Evolutionary conservation across 2,888 invertebrate species (phyloP).

Genomic region (Brenthis hecate): DNA sequence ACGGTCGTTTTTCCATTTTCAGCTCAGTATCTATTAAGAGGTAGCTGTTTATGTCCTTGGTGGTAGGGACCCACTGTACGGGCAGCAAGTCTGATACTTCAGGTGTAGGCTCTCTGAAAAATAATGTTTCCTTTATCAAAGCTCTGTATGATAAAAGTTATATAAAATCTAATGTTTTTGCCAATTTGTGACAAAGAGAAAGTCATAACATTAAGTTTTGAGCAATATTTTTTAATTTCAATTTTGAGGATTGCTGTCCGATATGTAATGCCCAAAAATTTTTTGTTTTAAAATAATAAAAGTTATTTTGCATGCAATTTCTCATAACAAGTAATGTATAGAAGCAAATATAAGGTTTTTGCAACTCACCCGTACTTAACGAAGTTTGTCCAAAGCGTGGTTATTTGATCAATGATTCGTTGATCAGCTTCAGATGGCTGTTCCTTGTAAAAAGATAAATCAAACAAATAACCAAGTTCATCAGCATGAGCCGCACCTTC

Average conservation of each 20-base stretch:
- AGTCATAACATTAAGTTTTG: too few species aligned
- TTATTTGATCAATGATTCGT: conserved; percentile 50
- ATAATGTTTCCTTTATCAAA: not conserved
- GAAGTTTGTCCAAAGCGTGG: conserved; percentile 52
- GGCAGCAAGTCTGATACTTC: conserved; percentile 49
- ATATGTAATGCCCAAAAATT: too few species aligned
- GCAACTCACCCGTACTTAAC: conserved; percentile 44
- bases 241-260: too few species aligned
- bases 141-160: too few species aligned
- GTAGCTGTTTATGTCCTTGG: conserved; percentile 43
- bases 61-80: conserved; percentile 54
- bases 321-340: not conserved
- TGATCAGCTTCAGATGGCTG: conserved; percentile 48
- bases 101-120: conserved; percentile 53
- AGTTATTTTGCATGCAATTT: not conserved
- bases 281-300: too few species aligned
- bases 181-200: too few species aligned
- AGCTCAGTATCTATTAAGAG: conserved; percentile 48
- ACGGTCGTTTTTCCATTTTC: conserved; percentile 44
- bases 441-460: conserved; percentile 36
- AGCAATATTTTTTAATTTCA: too few species aligned
- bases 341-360: not conserved
- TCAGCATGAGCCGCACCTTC: conserved; percentile 50
- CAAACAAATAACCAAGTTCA: conserved; percentile 55
- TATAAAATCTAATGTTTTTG: too few species aligned